Evolutionary conservation across 1,140 invertebrate genomes (phyloP), one percentile per base, ranked within the genome.

Genomic region (Fopius arisanus): DNA sequence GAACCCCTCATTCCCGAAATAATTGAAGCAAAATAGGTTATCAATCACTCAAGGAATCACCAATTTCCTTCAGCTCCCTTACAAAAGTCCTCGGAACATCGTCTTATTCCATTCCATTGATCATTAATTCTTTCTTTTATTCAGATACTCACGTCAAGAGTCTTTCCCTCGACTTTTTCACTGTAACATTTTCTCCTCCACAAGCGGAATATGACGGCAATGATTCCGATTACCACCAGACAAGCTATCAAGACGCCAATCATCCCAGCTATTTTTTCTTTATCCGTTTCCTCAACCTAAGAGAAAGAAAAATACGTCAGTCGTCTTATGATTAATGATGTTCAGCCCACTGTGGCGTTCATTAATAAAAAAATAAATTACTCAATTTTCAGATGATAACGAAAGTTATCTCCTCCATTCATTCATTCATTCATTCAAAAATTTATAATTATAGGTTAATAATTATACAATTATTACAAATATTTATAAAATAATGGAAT

Each of bases 221-320:
- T 72, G 40, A 86, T 37, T 9, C 75, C 77, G 51, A 87, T 63
- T 70, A 86, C 62, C 26, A 81, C 59, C 51, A 86, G 2, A 54
- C 78, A 84, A 26, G 82, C 82, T 79, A 87, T 63, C 3, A 79
- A 68, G 69, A 84, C 82, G 51, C 82, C 84, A 76, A 84, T 75
- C 73, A 85, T 82, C 79, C 87, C 85, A 75, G 84, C 80, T 80
- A 86, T 76, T 73, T 79, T 84, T 37, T 72, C 33, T 9, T 80
- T 81, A 43, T 77, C 78, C 4, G 75, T 66, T 12, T 78, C 80
- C 14, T 82, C 82, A 14, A 86, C 82, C 86, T 87, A 75, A 26
- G 10, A 12, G 2, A 59, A 10, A 3, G 26, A 59, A 59, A 59
- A 59, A 59, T 0, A 26, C 3, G 1, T 59, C 54, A 37, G 33